Base-by-base conservation (phyloP, 2,888 invertebrate genomes). In the Schrankia costaestrigalis region DNA sequence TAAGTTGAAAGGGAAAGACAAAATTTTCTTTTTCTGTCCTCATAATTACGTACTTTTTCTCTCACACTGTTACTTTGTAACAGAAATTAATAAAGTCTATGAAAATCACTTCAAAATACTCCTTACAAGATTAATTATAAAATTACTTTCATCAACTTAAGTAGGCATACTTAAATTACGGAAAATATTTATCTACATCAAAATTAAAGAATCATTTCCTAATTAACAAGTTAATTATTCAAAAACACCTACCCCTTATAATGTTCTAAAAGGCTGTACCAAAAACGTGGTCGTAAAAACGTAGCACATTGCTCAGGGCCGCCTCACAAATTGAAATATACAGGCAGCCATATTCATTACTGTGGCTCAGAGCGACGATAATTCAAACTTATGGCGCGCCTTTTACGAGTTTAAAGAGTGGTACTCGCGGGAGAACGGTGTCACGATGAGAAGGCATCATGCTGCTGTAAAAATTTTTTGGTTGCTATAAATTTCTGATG, bases 241-340 rank as follows among this genome's bases (percentile, higher is more conserved):
- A 45, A 41, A 38, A 42, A 42, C n/a, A n/a, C 26, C 18, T 25
- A 23, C 18, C 28, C 13, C 6, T 33, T 17, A 27, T 27, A 31
- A 38, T 43, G 29, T 46, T 50, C 43, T 44, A 41, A 52, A 46
- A 44, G 35, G 33, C 33, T 47, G 43, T 44, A 39, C 56, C 48
- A 56, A 68, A 62, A 67, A 49, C 31, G 49, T 41, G 63, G 52
- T 53, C 63, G 66, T 68, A 71, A 66, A 65, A 70, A 70, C 64
- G 60, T 56, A 64, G 63, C 69, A 58, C 73, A 67, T 66, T 56
- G 62, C 68, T 59, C 54, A 62, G 52, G 49, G 64, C 62, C 61
- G 56, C 58, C 35, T 41, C 70, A n/a, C 68, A 83, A 84, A 84
- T 84, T 83, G 83, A 83, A 79, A 84, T 83, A 84, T 84, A 84